Evolutionary conservation across 1,140 invertebrate genomes (phyloP).

Genomic region (Harpegnathos saltator): DNA sequence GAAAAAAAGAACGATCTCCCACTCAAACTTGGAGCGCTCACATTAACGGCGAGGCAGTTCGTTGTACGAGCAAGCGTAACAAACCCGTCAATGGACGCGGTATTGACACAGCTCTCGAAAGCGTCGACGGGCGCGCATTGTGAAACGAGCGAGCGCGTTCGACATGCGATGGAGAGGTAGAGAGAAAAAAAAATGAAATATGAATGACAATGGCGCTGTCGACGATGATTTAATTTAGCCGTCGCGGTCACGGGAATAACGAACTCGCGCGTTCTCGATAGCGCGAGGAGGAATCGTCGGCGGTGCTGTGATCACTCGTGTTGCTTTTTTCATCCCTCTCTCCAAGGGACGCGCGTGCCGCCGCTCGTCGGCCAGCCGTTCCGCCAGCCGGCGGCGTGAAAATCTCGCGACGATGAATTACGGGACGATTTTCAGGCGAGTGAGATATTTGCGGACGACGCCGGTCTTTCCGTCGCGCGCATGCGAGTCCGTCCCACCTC

Average conservation of each 20-base stretch:
- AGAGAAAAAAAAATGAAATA: constrained; percentile 15
- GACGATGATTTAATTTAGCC: constrained; percentile 50
- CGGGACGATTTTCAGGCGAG: too few species aligned
- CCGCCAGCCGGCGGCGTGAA: too few species aligned
- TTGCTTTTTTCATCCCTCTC: neutral
- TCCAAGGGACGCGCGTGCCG: neutral
- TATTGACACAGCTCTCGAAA: constrained; percentile 42
- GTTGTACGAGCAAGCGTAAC: constrained; percentile 37
- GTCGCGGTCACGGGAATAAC: constrained; percentile 14
- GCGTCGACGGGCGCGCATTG: constrained; percentile 34
- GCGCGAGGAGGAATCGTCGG: constrained; percentile 13
- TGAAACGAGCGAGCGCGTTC: constrained; percentile 24
- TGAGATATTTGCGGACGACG: too few species aligned
- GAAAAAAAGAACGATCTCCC: neutral
- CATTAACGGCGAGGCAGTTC: constrained; percentile 26
- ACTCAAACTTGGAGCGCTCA: constrained; percentile 11
- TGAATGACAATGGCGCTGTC: constrained; percentile 39
- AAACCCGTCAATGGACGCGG: constrained; percentile 27
- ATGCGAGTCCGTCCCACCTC: too few species aligned
- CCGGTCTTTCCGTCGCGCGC: too few species aligned
- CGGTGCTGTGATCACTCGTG: neutral
- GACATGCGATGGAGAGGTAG: neutral
- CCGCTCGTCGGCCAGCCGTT: too few species aligned
- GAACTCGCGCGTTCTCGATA: constrained; percentile 19
- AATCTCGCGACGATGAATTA: too few species aligned